Evolutionary conservation across 1,140 invertebrate genomes (phyloP).

Genomic region (Galleria mellonella): DNA sequence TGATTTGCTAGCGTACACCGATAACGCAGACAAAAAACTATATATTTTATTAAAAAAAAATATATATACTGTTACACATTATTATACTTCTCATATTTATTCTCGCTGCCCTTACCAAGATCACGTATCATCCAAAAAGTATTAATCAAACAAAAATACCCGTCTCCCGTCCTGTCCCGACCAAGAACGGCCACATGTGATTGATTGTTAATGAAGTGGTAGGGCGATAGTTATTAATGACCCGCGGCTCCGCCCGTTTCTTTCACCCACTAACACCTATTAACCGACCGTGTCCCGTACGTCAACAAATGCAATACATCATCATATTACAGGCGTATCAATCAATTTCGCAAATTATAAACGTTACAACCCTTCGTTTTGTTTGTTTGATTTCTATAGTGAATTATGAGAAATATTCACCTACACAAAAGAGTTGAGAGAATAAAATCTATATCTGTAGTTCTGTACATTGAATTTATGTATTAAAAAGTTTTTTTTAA

Average conservation of each 20-base stretch:
- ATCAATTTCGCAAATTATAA: conserved; percentile 63
- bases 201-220: conserved; percentile 68
- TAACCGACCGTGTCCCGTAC: conserved; percentile 38
- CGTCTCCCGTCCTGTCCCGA: conserved; percentile 14
- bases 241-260: conserved; percentile 48
- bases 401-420: no score
- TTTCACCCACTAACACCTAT: conserved; percentile 65
- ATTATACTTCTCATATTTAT: no score
- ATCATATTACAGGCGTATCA: conserved; percentile 48
- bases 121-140: neutral
- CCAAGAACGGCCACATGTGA: conserved; percentile 43
- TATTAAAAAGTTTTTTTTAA: no score
- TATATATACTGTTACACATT: no score
- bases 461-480: no score
- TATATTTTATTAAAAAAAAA: no score
- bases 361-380: conserved; percentile 40
- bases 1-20: no score
- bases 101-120: neutral
- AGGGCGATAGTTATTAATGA: conserved; percentile 68
- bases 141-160: conserved; percentile 7
- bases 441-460: no score
- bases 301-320: conserved; percentile 39
- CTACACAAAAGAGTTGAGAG: no score
- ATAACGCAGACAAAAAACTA: no score
- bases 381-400: neutral